Conservation (phyloP, 2,888 invertebrate genomes). For the Drosophila maculinotata region DNA sequence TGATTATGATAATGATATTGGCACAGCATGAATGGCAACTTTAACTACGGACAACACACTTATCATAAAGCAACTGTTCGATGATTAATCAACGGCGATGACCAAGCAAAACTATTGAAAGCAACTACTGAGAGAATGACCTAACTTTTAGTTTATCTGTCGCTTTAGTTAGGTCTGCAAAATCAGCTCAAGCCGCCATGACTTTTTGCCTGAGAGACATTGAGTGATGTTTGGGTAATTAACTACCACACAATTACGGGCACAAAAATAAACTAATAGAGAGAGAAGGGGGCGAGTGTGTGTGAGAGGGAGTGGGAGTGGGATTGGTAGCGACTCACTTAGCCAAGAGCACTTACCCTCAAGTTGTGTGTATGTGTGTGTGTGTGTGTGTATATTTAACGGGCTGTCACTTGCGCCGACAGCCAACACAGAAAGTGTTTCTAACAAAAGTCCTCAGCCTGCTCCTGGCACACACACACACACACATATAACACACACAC, state of each 20-base stretch:
- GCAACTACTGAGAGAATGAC: constrained; percentile 21
- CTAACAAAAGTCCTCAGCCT: constrained; percentile 68
- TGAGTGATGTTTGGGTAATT: constrained; percentile 77
- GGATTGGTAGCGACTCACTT: constrained; percentile 18
- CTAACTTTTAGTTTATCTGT: constrained; percentile 15
- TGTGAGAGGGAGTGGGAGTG: neutral
- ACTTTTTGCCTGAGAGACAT: constrained; percentile 67
- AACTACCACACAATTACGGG: constrained; percentile 61
- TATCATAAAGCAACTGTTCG: constrained; percentile 13
- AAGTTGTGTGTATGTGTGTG: constrained; percentile 33
- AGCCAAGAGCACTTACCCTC: constrained; percentile 43
- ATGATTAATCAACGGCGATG: constrained; percentile 39
- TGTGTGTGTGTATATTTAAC: constrained; percentile 51
- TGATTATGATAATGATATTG: constrained; percentile 44
- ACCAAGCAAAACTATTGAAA: constrained; percentile 17
- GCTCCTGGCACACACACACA: constrained; percentile 11
- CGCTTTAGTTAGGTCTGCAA: constrained; percentile 8
- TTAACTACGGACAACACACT: constrained; percentile 8
- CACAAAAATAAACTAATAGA: constrained; percentile 3
- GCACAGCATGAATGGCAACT: constrained; percentile 23
- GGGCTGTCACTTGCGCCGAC: constrained; percentile 68
- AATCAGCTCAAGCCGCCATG: constrained; percentile 19
- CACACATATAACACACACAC: constrained; percentile 13
- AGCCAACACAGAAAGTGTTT: constrained; percentile 77
- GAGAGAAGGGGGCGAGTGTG: neutral